Evolutionary conservation across 2,797 vertebrate species (phyloP).

Genomic region (Serranus cabrilla): DNA sequence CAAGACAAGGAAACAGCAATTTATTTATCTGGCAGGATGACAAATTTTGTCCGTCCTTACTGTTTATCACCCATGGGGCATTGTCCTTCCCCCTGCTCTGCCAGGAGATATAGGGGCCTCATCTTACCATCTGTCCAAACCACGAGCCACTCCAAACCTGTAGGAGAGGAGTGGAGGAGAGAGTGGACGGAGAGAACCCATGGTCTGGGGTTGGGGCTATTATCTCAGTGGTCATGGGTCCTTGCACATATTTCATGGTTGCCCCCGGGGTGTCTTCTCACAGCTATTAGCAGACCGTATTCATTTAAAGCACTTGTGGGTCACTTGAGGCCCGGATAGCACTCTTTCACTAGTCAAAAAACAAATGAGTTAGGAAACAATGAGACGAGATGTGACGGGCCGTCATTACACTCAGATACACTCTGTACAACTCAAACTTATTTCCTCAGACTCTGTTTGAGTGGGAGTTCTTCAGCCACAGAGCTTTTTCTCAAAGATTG

Average conservation of each 20-base stretch:
- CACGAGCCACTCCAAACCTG: constrained; percentile 66
- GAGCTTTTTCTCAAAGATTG: no score
- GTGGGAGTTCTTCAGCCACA: not conserved
- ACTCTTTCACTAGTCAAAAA: constrained; percentile 47
- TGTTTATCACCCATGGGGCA: constrained; percentile 72
- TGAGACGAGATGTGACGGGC: constrained; percentile 34
- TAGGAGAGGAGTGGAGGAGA: constrained; percentile 60
- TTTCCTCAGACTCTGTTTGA: constrained; percentile 12
- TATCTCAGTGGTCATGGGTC: constrained; percentile 85
- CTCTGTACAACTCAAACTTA: constrained; percentile 18
- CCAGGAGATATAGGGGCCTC: constrained; percentile 71
- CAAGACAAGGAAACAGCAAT: no score
- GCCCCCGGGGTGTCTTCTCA: constrained; percentile 79
- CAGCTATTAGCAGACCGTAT: constrained; percentile 78
- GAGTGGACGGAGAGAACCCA: constrained; percentile 59
- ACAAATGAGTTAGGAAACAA: constrained; percentile 47
- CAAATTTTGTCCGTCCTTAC: constrained; percentile 70
- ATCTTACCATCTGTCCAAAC: constrained; percentile 83
- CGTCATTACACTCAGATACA: constrained; percentile 21
- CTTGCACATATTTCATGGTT: constrained; percentile 87
- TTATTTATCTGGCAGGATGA: constrained; percentile 69
- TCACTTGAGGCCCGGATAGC: constrained; percentile 65
- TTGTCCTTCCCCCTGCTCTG: constrained; percentile 69
- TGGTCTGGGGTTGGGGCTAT: constrained; percentile 69
- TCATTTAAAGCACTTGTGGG: constrained; percentile 79